Evolutionary conservation across 1,140 invertebrate genomes (phyloP).

Genomic region (Acromyrmex echinatior): DNA sequence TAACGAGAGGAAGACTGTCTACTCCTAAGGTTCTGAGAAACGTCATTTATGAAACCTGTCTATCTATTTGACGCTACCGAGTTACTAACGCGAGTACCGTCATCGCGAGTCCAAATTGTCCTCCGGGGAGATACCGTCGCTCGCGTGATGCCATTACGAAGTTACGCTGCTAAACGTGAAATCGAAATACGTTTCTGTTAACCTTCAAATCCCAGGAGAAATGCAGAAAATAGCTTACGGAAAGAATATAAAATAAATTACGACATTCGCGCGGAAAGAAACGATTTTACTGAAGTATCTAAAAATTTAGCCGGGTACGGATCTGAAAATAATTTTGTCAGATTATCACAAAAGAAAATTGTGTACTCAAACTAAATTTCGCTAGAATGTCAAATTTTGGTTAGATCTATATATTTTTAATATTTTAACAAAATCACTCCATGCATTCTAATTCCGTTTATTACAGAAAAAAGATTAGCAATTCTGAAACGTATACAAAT

Average conservation of each 20-base stretch:
- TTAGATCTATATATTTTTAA: too few species aligned
- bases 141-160: slow-evolving; percentile 43
- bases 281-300: background rate
- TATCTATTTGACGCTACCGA: slow-evolving; percentile 36
- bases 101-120: slow-evolving; percentile 4
- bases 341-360: too few species aligned
- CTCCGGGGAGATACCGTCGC: slow-evolving; percentile 25
- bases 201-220: background rate
- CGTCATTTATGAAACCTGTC: slow-evolving; percentile 58
- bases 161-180: slow-evolving; percentile 30
- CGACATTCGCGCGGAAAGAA: too few species aligned
- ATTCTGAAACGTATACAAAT: too few species aligned
- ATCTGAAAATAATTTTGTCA: too few species aligned
- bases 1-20: background rate
- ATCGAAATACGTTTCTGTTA: slow-evolving; percentile 22
- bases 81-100: slow-evolving; percentile 23
- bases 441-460: too few species aligned
- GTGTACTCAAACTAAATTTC: too few species aligned
- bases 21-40: slow-evolving; percentile 64
- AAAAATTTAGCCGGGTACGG: background rate
- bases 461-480: too few species aligned
- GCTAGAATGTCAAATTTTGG: too few species aligned
- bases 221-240: background rate
- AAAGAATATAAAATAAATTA: too few species aligned
- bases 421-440: too few species aligned